Conservation (phyloP, 2,888 invertebrate genomes). For the Neria commutata region DNA sequence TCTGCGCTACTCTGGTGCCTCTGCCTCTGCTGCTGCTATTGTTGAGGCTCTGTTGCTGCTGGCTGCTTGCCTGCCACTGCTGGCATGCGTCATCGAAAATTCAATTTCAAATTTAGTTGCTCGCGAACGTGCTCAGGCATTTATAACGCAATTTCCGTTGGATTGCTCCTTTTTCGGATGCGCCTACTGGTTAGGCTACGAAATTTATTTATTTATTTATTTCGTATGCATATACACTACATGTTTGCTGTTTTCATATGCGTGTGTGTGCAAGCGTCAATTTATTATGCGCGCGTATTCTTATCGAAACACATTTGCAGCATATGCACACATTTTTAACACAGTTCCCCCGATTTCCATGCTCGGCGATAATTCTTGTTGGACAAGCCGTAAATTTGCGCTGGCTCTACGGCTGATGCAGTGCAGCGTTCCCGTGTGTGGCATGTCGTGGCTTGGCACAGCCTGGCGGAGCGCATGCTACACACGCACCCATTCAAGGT, state of each 20-base stretch:
- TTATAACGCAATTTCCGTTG: slow-evolving; percentile 11
- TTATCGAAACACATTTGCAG: not conserved
- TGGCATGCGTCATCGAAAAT: slow-evolving; percentile 56
- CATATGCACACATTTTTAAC: not conserved
- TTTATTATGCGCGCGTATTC: not conserved
- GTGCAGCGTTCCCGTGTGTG: too few species aligned
- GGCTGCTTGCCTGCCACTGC: too few species aligned
- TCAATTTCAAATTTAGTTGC: slow-evolving; percentile 14
- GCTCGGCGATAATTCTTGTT: slow-evolving; percentile 41
- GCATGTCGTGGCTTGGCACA: too few species aligned
- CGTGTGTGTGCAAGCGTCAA: not conserved
- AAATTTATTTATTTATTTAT: not conserved
- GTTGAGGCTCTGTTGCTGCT: too few species aligned
- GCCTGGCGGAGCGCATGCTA: too few species aligned
- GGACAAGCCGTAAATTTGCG: too few species aligned
- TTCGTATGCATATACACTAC: not conserved
- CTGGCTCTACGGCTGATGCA: too few species aligned
- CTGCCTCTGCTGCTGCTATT: too few species aligned
- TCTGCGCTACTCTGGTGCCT: slow-evolving; percentile 58
- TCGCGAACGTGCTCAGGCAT: slow-evolving; percentile 3
- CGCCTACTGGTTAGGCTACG: too few species aligned
- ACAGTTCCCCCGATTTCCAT: not conserved
- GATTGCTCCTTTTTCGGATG: not conserved
- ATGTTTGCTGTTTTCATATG: not conserved
- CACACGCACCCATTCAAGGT: slow-evolving; percentile 46